Percentiles rank a stretch among this genome's conserved stretches.
phyloP scores from a whole-genome alignment of 2,113 vertebrate species.

The Cheirogaleus medius region DNA sequence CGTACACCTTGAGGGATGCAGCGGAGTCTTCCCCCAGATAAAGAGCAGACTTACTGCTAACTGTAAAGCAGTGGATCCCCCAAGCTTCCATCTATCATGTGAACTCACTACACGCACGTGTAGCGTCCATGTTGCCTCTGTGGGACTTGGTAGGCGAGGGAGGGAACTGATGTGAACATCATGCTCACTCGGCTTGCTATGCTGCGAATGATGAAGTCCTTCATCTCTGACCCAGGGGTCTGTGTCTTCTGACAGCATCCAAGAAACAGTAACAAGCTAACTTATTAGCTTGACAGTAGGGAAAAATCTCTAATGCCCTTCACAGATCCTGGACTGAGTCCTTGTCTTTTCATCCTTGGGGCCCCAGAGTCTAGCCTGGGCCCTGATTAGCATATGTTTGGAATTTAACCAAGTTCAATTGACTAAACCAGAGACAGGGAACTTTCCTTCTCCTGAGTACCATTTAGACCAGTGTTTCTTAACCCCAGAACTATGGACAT shows the following conservation, averaged over 20 bases:
- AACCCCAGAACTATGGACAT: background rate
- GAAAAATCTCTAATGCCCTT: background rate
- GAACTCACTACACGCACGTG: background rate
- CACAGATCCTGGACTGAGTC: background rate
- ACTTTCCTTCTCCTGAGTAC: background rate
- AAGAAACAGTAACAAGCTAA: background rate
- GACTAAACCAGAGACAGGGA: background rate
- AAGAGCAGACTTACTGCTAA: background rate
- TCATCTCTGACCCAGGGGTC: background rate
- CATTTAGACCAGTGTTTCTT: background rate
- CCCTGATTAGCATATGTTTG: background rate
- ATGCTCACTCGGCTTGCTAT: background rate
- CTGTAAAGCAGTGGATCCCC: background rate
- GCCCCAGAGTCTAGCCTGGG: background rate
- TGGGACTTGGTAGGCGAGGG: rapidly evolving
- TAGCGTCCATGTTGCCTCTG: background rate
- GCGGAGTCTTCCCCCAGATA: background rate
- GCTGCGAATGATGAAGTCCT: background rate
- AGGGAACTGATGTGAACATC: too few species aligned
- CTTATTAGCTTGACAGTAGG: background rate
- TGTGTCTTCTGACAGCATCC: background rate
- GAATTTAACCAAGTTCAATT: background rate
- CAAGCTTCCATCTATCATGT: background rate
- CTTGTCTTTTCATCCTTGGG: background rate
- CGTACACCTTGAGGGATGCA: background rate